Base-by-base conservation (phyloP, 2,888 invertebrate genomes). In the Ferrisia virgata region DNA sequence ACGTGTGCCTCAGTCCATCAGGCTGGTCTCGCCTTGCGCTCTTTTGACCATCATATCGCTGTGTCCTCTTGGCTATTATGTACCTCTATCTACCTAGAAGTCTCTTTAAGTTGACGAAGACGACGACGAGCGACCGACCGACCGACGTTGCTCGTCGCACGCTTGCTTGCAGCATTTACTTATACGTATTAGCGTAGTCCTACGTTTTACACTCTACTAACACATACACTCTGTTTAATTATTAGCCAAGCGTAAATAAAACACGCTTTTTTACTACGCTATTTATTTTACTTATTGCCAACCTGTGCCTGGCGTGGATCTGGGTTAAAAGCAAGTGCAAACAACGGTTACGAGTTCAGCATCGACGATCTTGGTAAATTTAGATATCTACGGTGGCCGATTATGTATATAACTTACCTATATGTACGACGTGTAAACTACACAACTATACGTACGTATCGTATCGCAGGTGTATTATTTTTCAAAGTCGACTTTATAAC, bases 211-310 rank as follows among this genome's bases (percentile, higher is more conserved):
- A 76, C 72, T 76, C 72, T 33, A 33, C 72, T 25, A 80, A 43
- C 80, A 53, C 31, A 53, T 31, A 80, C 80, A 28, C 43, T n/a
- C 25, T 80, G 40, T 80, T 80, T 53, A 80, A 80, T 80, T 80
- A 80, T 80, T 80, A 80, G 43, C 80, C 47, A 33, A 80, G 80
- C 80, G 80, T 80, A 80, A 53, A 80, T 33, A 80, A 80, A 80
- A 80, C 80, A 47, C 80, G 80, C 28, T 47, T 80, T 79, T 80
- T 47, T 80, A 33, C 80, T 80, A 43, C 47, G 22, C 39, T 39
- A 43, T 79, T 40, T 79, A 43, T 36, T 79, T 64, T 64, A 64
- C 43, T 13, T 25, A 22, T 40, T 79, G 28, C 25, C 36, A 79
- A 79, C 40, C 39, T 43, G 40, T 9, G 25, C 22, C 43, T 53